Conservation (phyloP, 2,797 vertebrate genomes). For the Urophycis tenuis region DNA sequence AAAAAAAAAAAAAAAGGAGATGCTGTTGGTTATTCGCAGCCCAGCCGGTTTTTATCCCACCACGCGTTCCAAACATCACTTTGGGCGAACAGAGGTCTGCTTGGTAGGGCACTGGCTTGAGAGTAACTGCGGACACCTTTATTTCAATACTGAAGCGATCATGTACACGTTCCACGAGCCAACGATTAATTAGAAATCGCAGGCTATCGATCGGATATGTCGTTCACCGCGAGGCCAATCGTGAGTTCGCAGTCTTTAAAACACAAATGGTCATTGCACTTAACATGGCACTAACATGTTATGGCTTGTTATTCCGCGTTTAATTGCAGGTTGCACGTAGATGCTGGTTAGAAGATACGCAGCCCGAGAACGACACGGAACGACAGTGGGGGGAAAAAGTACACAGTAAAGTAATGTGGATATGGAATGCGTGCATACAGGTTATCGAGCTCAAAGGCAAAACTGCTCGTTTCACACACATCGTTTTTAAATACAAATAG, state of each 20-base stretch:
- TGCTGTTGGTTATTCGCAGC: constrained; percentile 30
- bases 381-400: constrained; percentile 37
- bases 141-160: constrained; percentile 42
- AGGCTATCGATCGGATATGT: not conserved
- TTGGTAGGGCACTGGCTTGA: constrained; percentile 48
- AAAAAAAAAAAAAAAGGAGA: not conserved
- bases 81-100: constrained; percentile 41
- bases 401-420: constrained; percentile 18
- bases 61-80: constrained; percentile 31
- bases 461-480: constrained; percentile 26
- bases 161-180: constrained; percentile 29
- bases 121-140: constrained; percentile 47
- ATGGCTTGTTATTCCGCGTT: constrained; percentile 23
- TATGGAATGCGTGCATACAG: not conserved
- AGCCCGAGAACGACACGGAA: constrained; percentile 24
- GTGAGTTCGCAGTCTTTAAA: no score
- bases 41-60: constrained; percentile 29
- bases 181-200: constrained; percentile 13
- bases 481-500: constrained; percentile 17
- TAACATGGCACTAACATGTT: no score
- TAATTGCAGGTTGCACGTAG: constrained; percentile 24
- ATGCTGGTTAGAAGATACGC: constrained; percentile 27
- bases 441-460: constrained; percentile 20
- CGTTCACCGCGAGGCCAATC: not conserved
- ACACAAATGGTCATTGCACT: no score